A percentile compares a stretch with the other conserved stretches of the same genome.
Conservation (phyloP, 1,140 invertebrate genomes). For the Drosophila saltans region DNA sequence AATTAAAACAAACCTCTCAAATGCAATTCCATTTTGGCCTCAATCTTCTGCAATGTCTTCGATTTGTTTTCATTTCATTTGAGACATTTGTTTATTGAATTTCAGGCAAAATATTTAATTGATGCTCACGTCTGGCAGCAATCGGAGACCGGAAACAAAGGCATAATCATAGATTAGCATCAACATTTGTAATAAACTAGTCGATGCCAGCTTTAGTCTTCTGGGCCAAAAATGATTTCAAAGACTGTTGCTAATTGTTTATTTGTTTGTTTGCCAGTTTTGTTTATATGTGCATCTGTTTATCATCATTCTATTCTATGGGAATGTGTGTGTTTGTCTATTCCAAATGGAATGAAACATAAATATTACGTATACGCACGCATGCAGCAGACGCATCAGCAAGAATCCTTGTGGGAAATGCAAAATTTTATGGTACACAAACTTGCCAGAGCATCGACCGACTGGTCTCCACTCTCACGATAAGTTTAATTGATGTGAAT, state of each 20-base stretch:
- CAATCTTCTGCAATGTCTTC: slow-evolving; percentile 56
- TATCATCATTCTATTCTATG: not conserved
- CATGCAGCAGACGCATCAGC: slow-evolving; percentile 29
- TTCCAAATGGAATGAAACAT: slow-evolving; percentile 64
- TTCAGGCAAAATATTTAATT: slow-evolving; percentile 64
- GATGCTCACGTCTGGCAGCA: slow-evolving; percentile 57
- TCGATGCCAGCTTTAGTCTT: slow-evolving; percentile 19
- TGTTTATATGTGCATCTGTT: not conserved
- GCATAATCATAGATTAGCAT: slow-evolving; percentile 67
- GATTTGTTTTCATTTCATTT: slow-evolving; percentile 72
- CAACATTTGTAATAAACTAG: slow-evolving; percentile 69
- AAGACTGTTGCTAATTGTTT: slow-evolving; percentile 69
- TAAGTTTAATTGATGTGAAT: slow-evolving; percentile 73
- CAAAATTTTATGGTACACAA: slow-evolving; percentile 50
- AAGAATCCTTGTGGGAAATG: slow-evolving; percentile 65
- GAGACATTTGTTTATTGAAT: slow-evolving; percentile 55
- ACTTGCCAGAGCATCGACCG: not conserved
- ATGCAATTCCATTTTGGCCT: slow-evolving; percentile 55
- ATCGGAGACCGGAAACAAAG: slow-evolving; percentile 37
- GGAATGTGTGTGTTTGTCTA: slow-evolving; percentile 23
- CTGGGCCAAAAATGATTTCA: slow-evolving; percentile 50
- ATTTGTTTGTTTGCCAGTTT: slow-evolving; percentile 47
- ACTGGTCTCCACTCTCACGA: slow-evolving; percentile 39
- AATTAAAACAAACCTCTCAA: slow-evolving; percentile 64
- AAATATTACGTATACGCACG: slow-evolving; percentile 76